Base-by-base conservation (phyloP, 2,113 vertebrate genomes). In the Oncorhynchus keta region DNA sequence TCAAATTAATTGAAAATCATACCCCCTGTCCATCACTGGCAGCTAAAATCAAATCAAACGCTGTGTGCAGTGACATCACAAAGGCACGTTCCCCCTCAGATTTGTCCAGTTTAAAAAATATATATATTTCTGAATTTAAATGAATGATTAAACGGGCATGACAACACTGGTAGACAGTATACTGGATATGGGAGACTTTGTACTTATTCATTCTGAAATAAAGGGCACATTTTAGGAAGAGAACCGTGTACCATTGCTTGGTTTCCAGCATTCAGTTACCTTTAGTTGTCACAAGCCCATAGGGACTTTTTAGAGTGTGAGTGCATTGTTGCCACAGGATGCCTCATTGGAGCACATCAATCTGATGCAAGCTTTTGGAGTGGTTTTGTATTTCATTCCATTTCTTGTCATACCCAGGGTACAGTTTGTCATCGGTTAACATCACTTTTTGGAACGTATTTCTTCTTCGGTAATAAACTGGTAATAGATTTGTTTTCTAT, bases 91-190 rank as follows among this genome's bases (percentile, higher is more conserved):
- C 39, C 9, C 39, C 39, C 9, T 39, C 39, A 9, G 35, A 35
- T 35, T 35, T 35, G 35, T 35, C 35, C 35, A 35, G 35, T 35
- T 35, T 35, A 35, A 35, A 35, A 35, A 6, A 35, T 8, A 39
- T 39, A 39, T 39, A 39, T 39, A 39, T 39, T 39, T 39, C 35
- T 7, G 35, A 39, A 8, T 7, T 39, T 8, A 39, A 39, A 39
- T 39, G 0, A 45, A 45, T 45, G 8, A 2, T 8, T 11, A 2
- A 45, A 45, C 39, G 32, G 72, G 32, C 13, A 16, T 71, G 74
- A 72, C 82, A 71, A 76, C 76, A 30, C 4, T 66, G 13, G 14
- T 14, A 67, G 66, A 18, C 18, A 35, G 4, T 9, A 18, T 68
- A 22, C 12, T 18, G 30, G 18, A 68, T 2, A 35, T 68, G 66